Conservation (phyloP, 2,888 invertebrate genomes). For the Schrankia costaestrigalis region DNA sequence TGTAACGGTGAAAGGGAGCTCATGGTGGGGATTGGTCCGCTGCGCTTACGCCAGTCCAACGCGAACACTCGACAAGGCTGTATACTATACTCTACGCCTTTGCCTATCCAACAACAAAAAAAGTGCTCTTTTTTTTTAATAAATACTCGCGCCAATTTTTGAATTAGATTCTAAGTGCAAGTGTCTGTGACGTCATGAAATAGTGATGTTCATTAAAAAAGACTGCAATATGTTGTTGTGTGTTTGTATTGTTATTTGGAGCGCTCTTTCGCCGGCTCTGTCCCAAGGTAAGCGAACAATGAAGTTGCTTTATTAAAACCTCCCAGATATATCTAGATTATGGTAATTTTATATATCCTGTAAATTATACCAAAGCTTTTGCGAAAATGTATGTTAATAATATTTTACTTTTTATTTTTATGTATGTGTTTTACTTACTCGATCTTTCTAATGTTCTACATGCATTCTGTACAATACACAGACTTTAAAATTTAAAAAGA, state of each 20-base stretch:
- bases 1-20: conserved; percentile 67
- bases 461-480: background rate
- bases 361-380: no score
- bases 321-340: no score
- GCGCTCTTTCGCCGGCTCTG: conserved; percentile 62
- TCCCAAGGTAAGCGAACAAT: conserved; percentile 76
- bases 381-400: no score
- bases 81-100: conserved; percentile 17
- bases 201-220: conserved; percentile 51
- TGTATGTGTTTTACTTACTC: background rate
- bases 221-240: conserved; percentile 68
- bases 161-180: conserved; percentile 32
- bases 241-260: conserved; percentile 68
- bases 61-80: conserved; percentile 44
- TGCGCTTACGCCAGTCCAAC: conserved; percentile 35
- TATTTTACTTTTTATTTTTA: no score
- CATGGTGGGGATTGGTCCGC: conserved; percentile 43
- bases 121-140: conserved; percentile 52
- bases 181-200: conserved; percentile 55
- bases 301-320: conserved; percentile 36
- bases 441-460: background rate
- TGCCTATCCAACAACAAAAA: conserved; percentile 17
- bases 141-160: conserved; percentile 49
- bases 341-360: no score
- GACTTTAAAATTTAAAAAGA: no score